Evolutionary conservation across 2,888 invertebrate species (phyloP).

Genomic region (Operophtera brumata): DNA sequence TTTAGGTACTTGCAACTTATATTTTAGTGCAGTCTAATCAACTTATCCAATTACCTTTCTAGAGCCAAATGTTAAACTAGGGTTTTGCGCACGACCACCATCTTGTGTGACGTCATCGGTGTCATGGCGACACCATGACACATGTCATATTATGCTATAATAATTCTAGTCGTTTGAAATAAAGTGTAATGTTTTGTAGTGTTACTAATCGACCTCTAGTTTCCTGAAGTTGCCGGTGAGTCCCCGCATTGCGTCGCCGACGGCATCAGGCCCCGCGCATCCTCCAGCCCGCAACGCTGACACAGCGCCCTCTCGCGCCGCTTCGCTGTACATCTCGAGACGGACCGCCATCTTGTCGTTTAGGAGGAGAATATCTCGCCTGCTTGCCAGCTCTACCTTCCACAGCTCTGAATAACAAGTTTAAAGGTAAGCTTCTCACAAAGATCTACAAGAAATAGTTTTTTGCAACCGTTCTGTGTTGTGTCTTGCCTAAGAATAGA

Average conservation of each 20-base stretch:
- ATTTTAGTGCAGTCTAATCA: no score
- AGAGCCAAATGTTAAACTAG: no score
- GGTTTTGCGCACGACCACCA: no score
- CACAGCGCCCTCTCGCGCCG: conserved; percentile 87
- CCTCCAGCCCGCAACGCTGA: conserved; percentile 84
- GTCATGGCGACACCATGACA: no score
- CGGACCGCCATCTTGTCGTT: conserved; percentile 87
- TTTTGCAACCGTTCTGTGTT: no score
- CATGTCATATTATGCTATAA: no score
- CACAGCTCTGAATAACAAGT: conserved; percentile 78
- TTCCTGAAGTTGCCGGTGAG: conserved; percentile 89
- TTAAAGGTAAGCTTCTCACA: neutral
- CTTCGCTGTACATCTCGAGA: conserved; percentile 85
- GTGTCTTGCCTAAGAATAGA: no score
- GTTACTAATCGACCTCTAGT: conserved; percentile 85
- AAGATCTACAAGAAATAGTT: no score
- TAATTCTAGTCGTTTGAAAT: no score
- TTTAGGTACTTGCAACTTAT: no score
- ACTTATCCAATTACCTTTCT: no score
- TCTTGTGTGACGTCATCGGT: no score
- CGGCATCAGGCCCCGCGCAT: conserved; percentile 83
- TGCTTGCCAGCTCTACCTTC: conserved; percentile 83
- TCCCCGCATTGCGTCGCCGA: conserved; percentile 84
- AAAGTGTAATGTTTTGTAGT: neutral
- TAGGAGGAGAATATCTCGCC: conserved; percentile 81